Conservation (phyloP, 2,888 invertebrate species). For the Scaptomyza polygonia region DNA sequence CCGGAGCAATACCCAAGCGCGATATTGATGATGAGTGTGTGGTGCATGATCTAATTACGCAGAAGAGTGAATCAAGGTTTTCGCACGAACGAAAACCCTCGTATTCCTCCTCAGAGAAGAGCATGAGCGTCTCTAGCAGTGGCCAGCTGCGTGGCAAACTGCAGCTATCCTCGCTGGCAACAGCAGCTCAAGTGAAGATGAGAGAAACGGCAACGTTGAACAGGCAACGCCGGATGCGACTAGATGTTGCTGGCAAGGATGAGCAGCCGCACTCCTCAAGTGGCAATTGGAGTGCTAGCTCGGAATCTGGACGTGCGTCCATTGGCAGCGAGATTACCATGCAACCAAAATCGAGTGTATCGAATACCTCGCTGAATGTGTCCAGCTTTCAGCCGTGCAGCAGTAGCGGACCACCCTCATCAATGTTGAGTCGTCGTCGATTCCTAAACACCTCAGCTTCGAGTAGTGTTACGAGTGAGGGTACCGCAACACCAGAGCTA, state of each 20-base stretch:
- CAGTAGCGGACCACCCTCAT: constrained; percentile 88
- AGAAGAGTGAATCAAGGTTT: constrained; percentile 87
- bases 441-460: constrained; percentile 91
- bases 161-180: constrained; percentile 67
- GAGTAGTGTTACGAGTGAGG: constrained; percentile 93
- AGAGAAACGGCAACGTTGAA: constrained; percentile 90
- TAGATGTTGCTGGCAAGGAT: constrained; percentile 85
- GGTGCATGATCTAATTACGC: constrained; percentile 87
- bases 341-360: constrained; percentile 89
- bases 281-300: constrained; percentile 98
- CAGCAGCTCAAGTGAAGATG: constrained; percentile 87
- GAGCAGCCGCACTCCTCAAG: constrained; percentile 95
- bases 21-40: constrained; percentile 86
- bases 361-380: constrained; percentile 89
- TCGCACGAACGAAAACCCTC: constrained; percentile 92
- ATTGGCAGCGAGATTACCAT: constrained; percentile 92
- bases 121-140: constrained; percentile 86
- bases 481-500: constrained; percentile 92
- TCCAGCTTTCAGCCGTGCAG: constrained; percentile 83
- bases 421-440: constrained; percentile 88
- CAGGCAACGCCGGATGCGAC: constrained; percentile 87
- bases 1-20: constrained; percentile 34
- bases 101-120: constrained; percentile 91
- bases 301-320: constrained; percentile 93
- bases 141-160: constrained; percentile 77